Conservation (phyloP, 1,140 invertebrate genomes). For the Diorhabda sublineata region DNA sequence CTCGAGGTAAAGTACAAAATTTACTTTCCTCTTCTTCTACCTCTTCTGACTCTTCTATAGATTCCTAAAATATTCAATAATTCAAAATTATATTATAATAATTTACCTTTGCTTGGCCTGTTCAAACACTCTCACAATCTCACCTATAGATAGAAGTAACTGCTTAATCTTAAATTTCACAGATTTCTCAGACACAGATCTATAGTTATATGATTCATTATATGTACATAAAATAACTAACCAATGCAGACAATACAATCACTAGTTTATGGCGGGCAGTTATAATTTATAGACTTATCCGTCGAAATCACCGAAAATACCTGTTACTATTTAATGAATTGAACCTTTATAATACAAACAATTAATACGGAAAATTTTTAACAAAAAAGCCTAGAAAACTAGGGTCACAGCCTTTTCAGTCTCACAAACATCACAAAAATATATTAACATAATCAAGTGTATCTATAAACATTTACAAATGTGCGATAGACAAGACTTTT, state of each 20-base stretch:
- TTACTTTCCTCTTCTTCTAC: slow-evolving; percentile 47
- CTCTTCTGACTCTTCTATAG: slow-evolving; percentile 43
- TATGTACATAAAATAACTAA: background rate
- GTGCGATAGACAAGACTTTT: too few relatives aligned
- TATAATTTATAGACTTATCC: too few relatives aligned
- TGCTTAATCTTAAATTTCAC: background rate
- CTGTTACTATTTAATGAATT: too few relatives aligned
- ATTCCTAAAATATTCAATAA: slow-evolving; percentile 33
- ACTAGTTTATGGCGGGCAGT: too few relatives aligned
- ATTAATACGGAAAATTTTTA: too few relatives aligned
- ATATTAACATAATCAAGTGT: too few relatives aligned
- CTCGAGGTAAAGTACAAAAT: slow-evolving; percentile 50
- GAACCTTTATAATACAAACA: too few relatives aligned
- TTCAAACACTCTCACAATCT: background rate
- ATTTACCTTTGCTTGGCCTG: background rate
- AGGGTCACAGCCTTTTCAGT: too few relatives aligned
- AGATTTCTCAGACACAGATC: background rate
- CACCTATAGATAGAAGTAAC: background rate
- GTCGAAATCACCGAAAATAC: too few relatives aligned
- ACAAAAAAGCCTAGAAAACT: too few relatives aligned
- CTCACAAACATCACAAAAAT: too few relatives aligned
- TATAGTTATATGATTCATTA: background rate
- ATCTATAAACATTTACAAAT: too few relatives aligned
- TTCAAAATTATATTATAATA: background rate
- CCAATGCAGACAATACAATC: background rate